Base-by-base conservation (phyloP, 1,140 invertebrate genomes). In the Drosophila lacertosa region DNA sequence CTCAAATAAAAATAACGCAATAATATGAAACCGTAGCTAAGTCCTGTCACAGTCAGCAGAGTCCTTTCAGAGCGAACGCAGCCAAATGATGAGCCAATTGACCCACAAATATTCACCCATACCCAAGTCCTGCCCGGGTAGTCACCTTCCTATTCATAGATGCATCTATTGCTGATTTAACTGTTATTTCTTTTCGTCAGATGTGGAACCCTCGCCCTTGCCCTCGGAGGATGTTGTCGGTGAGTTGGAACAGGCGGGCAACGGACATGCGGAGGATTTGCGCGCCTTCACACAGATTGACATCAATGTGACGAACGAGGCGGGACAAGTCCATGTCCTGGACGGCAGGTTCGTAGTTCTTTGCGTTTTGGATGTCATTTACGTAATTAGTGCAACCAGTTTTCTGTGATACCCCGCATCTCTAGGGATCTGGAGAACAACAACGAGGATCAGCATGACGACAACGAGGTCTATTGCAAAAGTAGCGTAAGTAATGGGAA, bases 281-380 rank as follows among this genome's bases (percentile, higher is more conserved):
- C 74, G 74, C 33, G 63, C 66, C 20, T 90, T 90, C 55, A 77
- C 89, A 69, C 82, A 90, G 57, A 89, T 91, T 29, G 86, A 88
- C 18, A 91, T 91, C 47, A 91, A 91, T 86, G 89, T 91, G 77
- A 91, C 90, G 22, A 91, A 91, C 35, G 90, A 91, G 73, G 70
- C 74, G 69, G 90, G 90, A 1, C 90, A 91, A 54, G 82, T 91
- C 47, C 80, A 81, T 26, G 80, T 89, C 0, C 50, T 91, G 2
- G 88, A 91, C 18, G 90, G 88, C 68, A 90, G 89, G 89, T 90
- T 86, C 86, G 80, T 83, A 83, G 82, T 88, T 88, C 82, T 89
- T 33, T 60, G 50, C n/a, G 4, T 18, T 68, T 78, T 55, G 58
- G 62, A 74, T 83, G 77, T 76, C 83, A 77, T 71, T 88, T 86